phyloP scores from a whole-genome alignment of 2,797 vertebrate species.

The Cynodonichthys magdalenae region DNA sequence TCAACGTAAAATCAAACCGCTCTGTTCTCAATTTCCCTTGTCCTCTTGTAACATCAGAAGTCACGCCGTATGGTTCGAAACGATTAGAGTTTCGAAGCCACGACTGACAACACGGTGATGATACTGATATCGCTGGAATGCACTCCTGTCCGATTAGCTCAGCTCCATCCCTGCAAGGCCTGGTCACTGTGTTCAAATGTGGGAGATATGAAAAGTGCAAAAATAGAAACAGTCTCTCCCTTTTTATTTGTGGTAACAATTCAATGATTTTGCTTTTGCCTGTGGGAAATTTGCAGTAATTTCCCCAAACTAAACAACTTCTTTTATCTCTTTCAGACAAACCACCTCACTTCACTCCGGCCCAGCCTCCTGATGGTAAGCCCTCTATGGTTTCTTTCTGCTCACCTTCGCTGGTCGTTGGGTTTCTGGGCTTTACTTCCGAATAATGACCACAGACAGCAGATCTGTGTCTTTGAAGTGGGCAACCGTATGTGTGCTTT shows the following conservation, averaged over 20 bases:
- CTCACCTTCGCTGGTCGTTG: slow-evolving; percentile 41
- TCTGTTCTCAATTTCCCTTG: slow-evolving; percentile 22
- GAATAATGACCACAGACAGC: slow-evolving; percentile 61
- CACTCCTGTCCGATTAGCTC: slow-evolving; percentile 55
- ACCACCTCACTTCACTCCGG: slow-evolving; percentile 81
- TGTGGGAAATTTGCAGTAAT: slow-evolving; percentile 59
- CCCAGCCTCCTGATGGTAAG: slow-evolving; percentile 84
- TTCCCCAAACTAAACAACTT: slow-evolving; percentile 64
- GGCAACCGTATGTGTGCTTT: slow-evolving; percentile 31
- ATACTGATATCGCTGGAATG: slow-evolving; percentile 34
- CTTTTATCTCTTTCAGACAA: slow-evolving; percentile 83
- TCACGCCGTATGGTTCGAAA: slow-evolving; percentile 30
- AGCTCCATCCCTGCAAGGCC: slow-evolving; percentile 40
- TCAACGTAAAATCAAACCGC: slow-evolving; percentile 6
- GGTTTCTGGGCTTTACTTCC: slow-evolving; percentile 29
- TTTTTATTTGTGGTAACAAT: slow-evolving; percentile 47
- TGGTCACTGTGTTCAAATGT: slow-evolving; percentile 48
- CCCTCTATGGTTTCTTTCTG: slow-evolving; percentile 62
- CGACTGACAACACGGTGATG: slow-evolving; percentile 37
- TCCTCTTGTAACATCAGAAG: slow-evolving; percentile 9
- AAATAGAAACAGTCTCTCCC: slow-evolving; percentile 16
- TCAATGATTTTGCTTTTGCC: slow-evolving; percentile 63
- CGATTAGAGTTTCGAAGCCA: slow-evolving; percentile 24
- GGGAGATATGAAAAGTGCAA: slow-evolving; percentile 40
- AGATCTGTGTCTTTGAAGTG: slow-evolving; percentile 67